Evolutionary conservation across 2,888 invertebrate species (phyloP).

Genomic region (Sinhomidia bicolor): DNA sequence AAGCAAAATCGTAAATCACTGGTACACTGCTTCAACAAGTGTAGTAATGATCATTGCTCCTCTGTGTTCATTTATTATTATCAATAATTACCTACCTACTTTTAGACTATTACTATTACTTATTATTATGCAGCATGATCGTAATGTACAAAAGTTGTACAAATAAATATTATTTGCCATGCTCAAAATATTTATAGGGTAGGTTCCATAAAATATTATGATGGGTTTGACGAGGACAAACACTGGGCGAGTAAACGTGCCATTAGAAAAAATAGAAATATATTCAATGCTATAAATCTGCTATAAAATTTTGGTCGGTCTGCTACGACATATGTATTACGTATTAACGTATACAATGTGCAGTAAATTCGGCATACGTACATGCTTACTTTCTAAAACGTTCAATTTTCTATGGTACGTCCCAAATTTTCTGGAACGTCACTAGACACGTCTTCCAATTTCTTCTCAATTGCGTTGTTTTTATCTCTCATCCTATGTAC

Average conservation of each 20-base stretch:
- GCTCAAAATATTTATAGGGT: too few relatives aligned
- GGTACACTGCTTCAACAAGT: neutral
- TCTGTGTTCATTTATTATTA: neutral
- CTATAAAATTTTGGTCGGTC: too few relatives aligned
- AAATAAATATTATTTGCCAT: too few relatives aligned
- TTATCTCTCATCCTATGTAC: neutral
- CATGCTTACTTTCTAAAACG: constrained; percentile 26
- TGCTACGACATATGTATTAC: too few relatives aligned
- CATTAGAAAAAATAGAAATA: too few relatives aligned
- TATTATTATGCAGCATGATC: too few relatives aligned
- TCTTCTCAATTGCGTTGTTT: neutral
- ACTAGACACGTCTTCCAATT: constrained; percentile 31
- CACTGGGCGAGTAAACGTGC: too few relatives aligned
- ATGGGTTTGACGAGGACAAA: too few relatives aligned
- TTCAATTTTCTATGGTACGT: constrained; percentile 51
- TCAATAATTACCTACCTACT: neutral
- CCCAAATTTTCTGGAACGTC: constrained; percentile 55
- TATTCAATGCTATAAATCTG: too few relatives aligned
- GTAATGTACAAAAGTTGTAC: too few relatives aligned
- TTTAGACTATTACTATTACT: too few relatives aligned
- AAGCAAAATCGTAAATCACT: neutral
- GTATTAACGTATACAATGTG: neutral
- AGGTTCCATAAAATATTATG: too few relatives aligned
- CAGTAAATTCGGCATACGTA: neutral
- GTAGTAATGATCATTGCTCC: neutral